Percentiles rank a stretch among this genome's conserved stretches.
Conservation (phyloP, 2,113 vertebrate genomes). For the Syngnathus typhle region DNA sequence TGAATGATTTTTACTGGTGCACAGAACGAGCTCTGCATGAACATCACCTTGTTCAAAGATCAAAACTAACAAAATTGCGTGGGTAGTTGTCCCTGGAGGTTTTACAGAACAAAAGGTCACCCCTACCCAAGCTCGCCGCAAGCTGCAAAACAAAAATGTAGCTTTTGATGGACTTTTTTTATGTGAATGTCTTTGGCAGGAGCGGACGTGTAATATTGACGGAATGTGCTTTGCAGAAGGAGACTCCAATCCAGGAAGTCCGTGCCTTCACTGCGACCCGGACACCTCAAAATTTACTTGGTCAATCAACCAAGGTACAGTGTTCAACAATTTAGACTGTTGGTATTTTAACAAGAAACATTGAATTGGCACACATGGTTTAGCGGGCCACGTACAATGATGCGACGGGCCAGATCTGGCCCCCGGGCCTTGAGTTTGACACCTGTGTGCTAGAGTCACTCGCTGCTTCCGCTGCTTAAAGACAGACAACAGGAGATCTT, state of each 20-base stretch:
- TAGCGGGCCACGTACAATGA: too few relatives aligned
- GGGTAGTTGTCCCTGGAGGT: slow-evolving; percentile 19
- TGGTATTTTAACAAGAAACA: too few relatives aligned
- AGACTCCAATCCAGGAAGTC: slow-evolving; percentile 63
- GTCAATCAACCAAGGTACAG: slow-evolving; percentile 72
- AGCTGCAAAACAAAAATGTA: slow-evolving; percentile 1
- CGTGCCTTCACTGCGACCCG: slow-evolving; percentile 69
- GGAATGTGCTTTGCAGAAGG: slow-evolving; percentile 70
- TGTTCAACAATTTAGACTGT: too few relatives aligned
- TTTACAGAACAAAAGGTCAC: slow-evolving; percentile 10
- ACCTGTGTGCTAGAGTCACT: not conserved
- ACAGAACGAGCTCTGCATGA: too few relatives aligned
- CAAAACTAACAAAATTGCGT: too few relatives aligned
- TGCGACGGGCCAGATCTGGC: too few relatives aligned
- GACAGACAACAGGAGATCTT: not conserved
- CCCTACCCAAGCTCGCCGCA: slow-evolving; percentile 9
- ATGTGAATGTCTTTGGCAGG: slow-evolving; percentile 41
- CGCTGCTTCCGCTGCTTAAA: not conserved
- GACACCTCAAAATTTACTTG: slow-evolving; percentile 65
- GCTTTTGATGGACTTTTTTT: not conserved
- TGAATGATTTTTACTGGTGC: too few relatives aligned
- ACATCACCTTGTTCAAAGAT: too few relatives aligned
- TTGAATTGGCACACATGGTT: too few relatives aligned
- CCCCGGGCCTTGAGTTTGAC: too few relatives aligned
- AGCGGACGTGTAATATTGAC: slow-evolving; percentile 69